Percentiles rank a stretch among this genome's conserved stretches.
These are phyloP conservation scores for Typhlichthys subterraneus DNA, from an alignment of 2,797 vertebrate species.

Conservation along the genomic window DNA sequence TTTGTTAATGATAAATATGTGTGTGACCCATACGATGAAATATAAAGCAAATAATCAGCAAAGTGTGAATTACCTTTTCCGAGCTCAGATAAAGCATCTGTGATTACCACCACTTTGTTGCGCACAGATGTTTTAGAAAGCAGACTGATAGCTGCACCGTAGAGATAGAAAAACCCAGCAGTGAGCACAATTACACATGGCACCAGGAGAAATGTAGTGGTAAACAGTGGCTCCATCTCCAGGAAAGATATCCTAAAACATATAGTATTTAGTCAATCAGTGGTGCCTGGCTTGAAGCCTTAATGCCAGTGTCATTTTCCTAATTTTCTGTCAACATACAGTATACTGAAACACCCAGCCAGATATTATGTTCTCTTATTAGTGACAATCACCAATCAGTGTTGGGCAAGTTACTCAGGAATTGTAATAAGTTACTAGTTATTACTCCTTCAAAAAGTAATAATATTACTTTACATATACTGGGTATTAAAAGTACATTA, in stretches of 20 bases:
- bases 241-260: constrained; percentile 32
- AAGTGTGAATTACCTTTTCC: constrained; percentile 82
- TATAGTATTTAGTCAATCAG: background rate
- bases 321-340: too few relatives aligned
- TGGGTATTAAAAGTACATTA: too few relatives aligned
- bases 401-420: too few relatives aligned
- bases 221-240: constrained; percentile 77
- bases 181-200: constrained; percentile 82
- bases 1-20: background rate
- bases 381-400: too few relatives aligned
- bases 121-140: constrained; percentile 86
- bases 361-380: too few relatives aligned
- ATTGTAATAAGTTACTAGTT: too few relatives aligned
- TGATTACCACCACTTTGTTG: constrained; percentile 93
- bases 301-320: too few relatives aligned
- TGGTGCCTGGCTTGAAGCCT: too few relatives aligned
- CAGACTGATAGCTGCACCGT: constrained; percentile 75
- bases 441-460: too few relatives aligned
- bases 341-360: too few relatives aligned
- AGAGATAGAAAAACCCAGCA: constrained; percentile 87
- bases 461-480: too few relatives aligned
- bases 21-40: too few relatives aligned
- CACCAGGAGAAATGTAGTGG: constrained; percentile 74
- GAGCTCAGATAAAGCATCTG: constrained; percentile 86
- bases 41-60: background rate